A percentile compares a stretch with the other conserved stretches of the same genome.
phyloP scores from a whole-genome alignment of 2,113 vertebrate genomes.

The Leptobrachium ailaonicum region DNA sequence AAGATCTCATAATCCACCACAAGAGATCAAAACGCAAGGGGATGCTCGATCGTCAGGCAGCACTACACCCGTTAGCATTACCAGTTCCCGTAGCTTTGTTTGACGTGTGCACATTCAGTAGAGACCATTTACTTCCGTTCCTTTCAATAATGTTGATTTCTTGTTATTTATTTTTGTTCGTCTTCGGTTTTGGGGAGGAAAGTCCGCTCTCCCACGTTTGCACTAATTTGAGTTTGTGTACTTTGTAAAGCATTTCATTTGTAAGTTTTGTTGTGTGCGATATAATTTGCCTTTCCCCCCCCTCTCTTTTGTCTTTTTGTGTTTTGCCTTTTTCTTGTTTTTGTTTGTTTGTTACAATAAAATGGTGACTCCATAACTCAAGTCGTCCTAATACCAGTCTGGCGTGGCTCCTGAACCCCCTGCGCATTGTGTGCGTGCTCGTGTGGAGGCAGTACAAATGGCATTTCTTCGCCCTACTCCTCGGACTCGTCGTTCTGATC shows the following conservation, averaged over 20 bases:
- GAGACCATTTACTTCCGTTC: conserved; percentile 47
- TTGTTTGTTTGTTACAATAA: conserved; percentile 54
- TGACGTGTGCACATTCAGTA: conserved; percentile 15
- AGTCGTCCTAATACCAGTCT: conserved; percentile 62
- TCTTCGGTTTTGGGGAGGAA: background rate
- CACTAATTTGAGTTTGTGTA: conserved; percentile 70
- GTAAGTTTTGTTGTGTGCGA: conserved; percentile 62
- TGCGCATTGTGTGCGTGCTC: conserved; percentile 53
- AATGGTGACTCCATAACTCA: conserved; percentile 42
- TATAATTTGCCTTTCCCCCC: conserved; percentile 49
- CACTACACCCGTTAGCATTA: background rate
- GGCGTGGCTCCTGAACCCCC: conserved; percentile 62
- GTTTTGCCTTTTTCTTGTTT: conserved; percentile 55
- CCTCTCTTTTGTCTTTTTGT: conserved; percentile 56
- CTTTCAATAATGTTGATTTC: background rate
- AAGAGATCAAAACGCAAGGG: background rate
- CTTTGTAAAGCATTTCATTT: conserved; percentile 63
- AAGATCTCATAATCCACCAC: background rate
- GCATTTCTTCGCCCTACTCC: conserved; percentile 52
- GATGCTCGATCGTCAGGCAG: background rate
- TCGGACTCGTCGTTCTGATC: conserved; percentile 47
- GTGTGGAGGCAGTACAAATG: conserved; percentile 57
- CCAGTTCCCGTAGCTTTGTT: background rate
- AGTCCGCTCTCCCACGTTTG: conserved; percentile 53
- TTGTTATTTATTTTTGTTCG: background rate